Base-by-base conservation (phyloP, 2,888 invertebrate species). In the Terebella lapidaria region DNA sequence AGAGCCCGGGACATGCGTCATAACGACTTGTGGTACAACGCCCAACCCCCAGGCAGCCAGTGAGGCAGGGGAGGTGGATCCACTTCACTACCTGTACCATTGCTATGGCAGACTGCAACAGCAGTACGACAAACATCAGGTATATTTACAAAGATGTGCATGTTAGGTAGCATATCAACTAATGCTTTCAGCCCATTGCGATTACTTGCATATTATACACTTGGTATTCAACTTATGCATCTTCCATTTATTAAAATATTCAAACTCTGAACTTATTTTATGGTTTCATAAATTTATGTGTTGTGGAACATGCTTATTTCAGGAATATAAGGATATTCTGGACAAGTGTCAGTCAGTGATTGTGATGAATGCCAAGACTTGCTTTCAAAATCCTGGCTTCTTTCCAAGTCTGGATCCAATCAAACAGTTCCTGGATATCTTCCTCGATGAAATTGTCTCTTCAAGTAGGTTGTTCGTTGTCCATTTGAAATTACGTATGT, bases 21-120 rank as follows among this genome's bases (percentile, higher is more conserved):
- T 74, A 0, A 57, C 67, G 4, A 64, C 59, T 3, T 61, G 59
- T 28, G 28, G 20, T 1, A 20, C 35, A 18, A 54, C 52, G 10
- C 42, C 54, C 20, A 63, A 68, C 35, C 63, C 62, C 4, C 64
- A 62, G 20, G 63, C 62, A 26, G 66, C 68, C 3, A 62, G 63
- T 27, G 54, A 66, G 18, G 73, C 72, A 5, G 72, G 67, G 25
- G 74, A 76, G 54, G 47, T 62, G 10, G 67, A 72, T 42, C 72
- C 72, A 0, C 61, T 78, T 15, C 56, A 69, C 46, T 78, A 76
- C 56, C 65, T 78, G n/a, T 73, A 59, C 59, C 67, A 70, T 61
- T 72, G 72, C 47, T 76, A 71, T 52, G 22, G 30, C 24, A 46
- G 67, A 25, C 35, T 53, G 20, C 29, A 57, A 24, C 24, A 46